These are phyloP conservation scores for Drosophila bifasciata DNA, from an alignment of 1,140 invertebrate species.

Conservation along the genomic window DNA sequence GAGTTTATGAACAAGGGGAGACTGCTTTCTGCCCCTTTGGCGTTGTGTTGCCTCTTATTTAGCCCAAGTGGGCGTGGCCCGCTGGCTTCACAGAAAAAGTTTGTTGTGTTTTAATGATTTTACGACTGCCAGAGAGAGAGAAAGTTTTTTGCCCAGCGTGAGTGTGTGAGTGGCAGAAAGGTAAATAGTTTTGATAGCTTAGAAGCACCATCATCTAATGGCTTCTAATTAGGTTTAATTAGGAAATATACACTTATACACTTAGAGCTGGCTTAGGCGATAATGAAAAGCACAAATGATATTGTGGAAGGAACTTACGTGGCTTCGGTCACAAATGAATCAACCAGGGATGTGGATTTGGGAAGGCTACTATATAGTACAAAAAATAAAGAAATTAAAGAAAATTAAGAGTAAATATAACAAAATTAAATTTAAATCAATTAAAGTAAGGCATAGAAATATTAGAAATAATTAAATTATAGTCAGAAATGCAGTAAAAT, in stretches of 20 bases:
- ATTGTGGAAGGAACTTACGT: conserved; percentile 78
- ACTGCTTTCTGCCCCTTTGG: conserved; percentile 6
- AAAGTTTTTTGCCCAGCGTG: conserved; percentile 36
- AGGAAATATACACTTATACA: conserved; percentile 10
- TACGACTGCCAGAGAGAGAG: conserved; percentile 29
- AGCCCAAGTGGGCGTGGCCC: conserved; percentile 15
- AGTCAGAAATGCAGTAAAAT: neutral
- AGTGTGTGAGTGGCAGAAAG: conserved; percentile 4
- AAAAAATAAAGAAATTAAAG: conserved; percentile 31
- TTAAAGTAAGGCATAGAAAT: neutral
- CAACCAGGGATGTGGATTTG: conserved; percentile 67
- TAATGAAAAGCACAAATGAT: conserved; percentile 16
- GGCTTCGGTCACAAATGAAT: conserved; percentile 76
- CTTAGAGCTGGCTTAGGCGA: conserved; percentile 12
- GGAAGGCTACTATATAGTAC: conserved; percentile 62
- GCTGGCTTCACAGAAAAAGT: conserved; percentile 20
- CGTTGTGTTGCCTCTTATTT: conserved; percentile 1
- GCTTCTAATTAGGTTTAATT: conserved; percentile 23
- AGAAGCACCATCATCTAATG: conserved; percentile 12
- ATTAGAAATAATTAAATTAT: neutral
- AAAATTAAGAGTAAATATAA: conserved; percentile 24
- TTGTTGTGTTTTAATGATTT: conserved; percentile 37
- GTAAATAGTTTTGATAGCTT: conserved; percentile 28
- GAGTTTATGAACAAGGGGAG: conserved; percentile 45
- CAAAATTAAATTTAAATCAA: conserved; percentile 15